phyloP scores from a whole-genome alignment of 1,140 invertebrate genomes.

The Diuraphis noxia region DNA sequence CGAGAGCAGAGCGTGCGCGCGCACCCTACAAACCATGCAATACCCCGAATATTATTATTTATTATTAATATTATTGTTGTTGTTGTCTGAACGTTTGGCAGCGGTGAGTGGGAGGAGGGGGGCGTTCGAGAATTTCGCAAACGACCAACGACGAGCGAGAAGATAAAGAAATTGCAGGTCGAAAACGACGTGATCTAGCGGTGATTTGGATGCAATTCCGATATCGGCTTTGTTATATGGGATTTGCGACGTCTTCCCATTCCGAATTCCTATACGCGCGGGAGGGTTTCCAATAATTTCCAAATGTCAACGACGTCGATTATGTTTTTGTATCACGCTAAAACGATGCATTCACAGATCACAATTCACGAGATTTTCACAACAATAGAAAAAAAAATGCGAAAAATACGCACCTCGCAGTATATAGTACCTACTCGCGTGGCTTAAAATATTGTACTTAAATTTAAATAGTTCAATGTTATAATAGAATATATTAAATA shows the following conservation, averaged over 20 bases:
- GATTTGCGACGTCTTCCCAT: background rate
- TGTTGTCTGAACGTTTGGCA: background rate
- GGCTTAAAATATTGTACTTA: background rate
- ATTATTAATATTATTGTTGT: background rate
- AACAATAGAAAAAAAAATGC: background rate
- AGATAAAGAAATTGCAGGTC: background rate
- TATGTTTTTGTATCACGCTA: no score
- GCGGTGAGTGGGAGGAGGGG: background rate
- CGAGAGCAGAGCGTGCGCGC: background rate
- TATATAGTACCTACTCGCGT: background rate
- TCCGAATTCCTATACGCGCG: background rate
- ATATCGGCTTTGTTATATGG: background rate
- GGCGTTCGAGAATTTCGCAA: background rate
- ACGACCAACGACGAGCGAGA: background rate
- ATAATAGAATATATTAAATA: slow-evolving; percentile 1
- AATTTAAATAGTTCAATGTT: background rate
- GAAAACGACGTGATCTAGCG: background rate
- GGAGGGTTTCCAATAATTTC: background rate
- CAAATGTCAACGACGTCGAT: background rate
- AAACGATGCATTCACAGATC: background rate
- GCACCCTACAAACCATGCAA: background rate
- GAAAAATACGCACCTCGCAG: background rate
- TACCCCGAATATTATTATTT: background rate
- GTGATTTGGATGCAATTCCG: background rate
- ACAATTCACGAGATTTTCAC: background rate